phyloP scores from a whole-genome alignment of 2,888 invertebrate species.

The Ptilodon capucinus region DNA sequence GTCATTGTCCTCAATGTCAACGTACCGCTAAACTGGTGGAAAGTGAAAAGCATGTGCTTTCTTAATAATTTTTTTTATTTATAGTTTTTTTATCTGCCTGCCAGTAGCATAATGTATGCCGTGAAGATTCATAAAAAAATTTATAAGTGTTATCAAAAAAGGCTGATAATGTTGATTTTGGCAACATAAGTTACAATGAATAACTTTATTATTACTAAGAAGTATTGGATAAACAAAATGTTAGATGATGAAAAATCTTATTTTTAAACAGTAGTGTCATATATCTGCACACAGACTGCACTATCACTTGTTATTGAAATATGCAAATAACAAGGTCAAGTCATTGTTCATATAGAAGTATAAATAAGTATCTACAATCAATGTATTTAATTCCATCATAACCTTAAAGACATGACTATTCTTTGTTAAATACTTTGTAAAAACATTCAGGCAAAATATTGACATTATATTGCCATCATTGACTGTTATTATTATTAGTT shows the following conservation, averaged over 20 bases:
- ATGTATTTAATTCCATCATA: background rate
- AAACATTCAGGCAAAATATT: too few species aligned
- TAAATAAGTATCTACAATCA: background rate
- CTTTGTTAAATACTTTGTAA: too few species aligned
- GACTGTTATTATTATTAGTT: too few species aligned
- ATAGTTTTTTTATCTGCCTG: background rate
- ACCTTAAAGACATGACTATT: too few species aligned
- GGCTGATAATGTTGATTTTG: background rate
- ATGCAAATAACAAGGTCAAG: background rate
- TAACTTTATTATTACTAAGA: background rate
- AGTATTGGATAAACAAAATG: background rate
- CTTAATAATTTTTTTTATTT: background rate
- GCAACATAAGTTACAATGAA: background rate
- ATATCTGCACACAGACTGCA: background rate
- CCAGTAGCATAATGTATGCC: background rate
- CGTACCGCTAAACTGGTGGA: constrained; percentile 35
- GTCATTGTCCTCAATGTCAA: constrained; percentile 51
- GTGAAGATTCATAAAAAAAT: background rate
- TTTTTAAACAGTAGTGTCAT: background rate
- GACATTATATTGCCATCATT: too few species aligned
- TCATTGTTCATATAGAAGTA: background rate
- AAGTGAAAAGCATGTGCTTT: constrained; percentile 23
- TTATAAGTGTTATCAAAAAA: background rate
- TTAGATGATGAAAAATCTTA: background rate
- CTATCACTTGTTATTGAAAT: constrained; percentile 4